Evolutionary conservation across 1,140 invertebrate genomes (phyloP).

Genomic region (Zaprionus lachaisei): DNA sequence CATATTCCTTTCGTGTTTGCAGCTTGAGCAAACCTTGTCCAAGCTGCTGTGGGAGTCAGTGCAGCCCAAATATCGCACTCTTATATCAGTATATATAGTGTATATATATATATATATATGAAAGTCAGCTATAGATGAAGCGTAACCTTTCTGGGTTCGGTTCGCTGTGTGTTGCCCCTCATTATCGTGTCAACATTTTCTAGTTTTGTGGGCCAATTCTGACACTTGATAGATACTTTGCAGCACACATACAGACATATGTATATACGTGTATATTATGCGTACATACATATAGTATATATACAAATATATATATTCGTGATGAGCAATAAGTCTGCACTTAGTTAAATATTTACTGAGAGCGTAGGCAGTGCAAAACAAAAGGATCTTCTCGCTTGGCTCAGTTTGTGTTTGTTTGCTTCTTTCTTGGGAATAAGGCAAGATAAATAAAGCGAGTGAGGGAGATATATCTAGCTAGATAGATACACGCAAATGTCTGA

Average conservation of each 20-base stretch:
- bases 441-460: conserved; percentile 6
- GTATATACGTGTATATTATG: background rate
- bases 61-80: no score
- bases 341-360: conserved; percentile 24
- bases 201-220: conserved; percentile 44
- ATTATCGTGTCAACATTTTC: conserved; percentile 35
- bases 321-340: background rate
- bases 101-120: background rate
- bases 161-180: conserved; percentile 1
- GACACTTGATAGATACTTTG: conserved; percentile 32
- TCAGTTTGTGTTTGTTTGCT: conserved; percentile 26
- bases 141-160: background rate
- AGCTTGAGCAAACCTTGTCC: no score
- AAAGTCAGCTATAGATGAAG: background rate
- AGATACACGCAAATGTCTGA: conserved; percentile 11
- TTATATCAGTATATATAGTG: background rate
- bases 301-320: conserved; percentile 17
- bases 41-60: no score
- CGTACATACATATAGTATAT: conserved; percentile 7
- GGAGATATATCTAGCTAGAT: background rate
- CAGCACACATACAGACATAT: background rate
- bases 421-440: conserved; percentile 15
- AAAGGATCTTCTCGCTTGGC: conserved; percentile 36
- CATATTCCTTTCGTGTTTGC: no score
- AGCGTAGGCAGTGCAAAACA: conserved; percentile 23